Evolutionary conservation across 2,797 vertebrate genomes (phyloP).

Genomic region (Tiaroga cobitis): DNA sequence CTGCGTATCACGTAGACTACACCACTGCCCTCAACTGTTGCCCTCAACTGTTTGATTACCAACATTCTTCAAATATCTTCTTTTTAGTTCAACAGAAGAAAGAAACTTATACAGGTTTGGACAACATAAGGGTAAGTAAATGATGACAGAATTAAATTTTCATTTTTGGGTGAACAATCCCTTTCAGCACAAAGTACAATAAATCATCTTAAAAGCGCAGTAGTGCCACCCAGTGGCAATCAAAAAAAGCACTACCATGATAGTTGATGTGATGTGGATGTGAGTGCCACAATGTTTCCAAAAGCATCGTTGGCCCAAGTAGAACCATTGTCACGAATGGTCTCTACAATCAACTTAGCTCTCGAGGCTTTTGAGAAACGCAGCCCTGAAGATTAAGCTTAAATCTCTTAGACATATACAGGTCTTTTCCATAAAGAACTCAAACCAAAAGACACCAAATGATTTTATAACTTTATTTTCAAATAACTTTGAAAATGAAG

Average conservation of each 20-base stretch:
- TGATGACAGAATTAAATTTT: too few species aligned
- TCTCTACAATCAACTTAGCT: not conserved
- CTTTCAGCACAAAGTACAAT: not conserved
- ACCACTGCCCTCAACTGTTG: too few species aligned
- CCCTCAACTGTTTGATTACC: too few species aligned
- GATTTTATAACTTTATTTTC: conserved; percentile 59
- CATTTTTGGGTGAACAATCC: too few species aligned
- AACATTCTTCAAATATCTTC: too few species aligned
- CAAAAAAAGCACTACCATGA: not conserved
- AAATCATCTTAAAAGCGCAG: not conserved
- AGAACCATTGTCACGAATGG: not conserved
- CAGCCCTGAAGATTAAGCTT: not conserved
- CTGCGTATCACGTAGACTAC: too few species aligned
- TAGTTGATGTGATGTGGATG: too few species aligned
- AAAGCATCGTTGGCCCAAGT: not conserved
- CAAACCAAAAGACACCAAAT: conserved; percentile 24
- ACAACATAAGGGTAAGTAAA: too few species aligned
- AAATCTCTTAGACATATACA: not conserved
- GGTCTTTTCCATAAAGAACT: not conserved
- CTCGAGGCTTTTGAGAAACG: not conserved
- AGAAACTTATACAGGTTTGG: too few species aligned
- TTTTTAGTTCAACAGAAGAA: too few species aligned
- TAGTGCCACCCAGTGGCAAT: conserved; percentile 26
- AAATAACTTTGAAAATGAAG: conserved; percentile 55
- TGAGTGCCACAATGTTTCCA: not conserved